A percentile compares a stretch with the other conserved stretches of the same genome.
phyloP scores from a whole-genome alignment of 2,113 vertebrate genomes.

The Benitochromis conjunctus region DNA sequence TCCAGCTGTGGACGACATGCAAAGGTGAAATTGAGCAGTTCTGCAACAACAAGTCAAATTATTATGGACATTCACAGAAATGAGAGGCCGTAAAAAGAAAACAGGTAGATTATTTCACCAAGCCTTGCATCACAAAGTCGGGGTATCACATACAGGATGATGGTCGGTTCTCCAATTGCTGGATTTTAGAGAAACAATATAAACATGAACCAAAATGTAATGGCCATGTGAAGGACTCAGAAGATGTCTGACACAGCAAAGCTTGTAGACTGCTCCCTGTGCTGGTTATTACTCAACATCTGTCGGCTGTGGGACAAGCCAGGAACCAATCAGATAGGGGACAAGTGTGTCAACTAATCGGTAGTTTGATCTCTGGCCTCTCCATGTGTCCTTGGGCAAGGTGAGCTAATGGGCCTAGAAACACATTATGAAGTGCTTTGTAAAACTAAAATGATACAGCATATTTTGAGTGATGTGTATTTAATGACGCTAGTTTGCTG shows the following conservation, averaged over 20 bases:
- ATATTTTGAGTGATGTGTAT: neutral
- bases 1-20: neutral
- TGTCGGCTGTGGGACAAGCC: neutral
- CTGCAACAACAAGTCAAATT: neutral
- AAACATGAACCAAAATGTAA: neutral
- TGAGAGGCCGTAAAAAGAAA: neutral
- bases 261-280: neutral
- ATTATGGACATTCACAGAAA: neutral
- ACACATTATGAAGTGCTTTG: neutral
- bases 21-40: neutral
- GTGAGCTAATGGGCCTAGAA: neutral
- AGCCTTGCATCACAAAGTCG: neutral
- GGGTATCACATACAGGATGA: neutral
- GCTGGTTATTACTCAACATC: neutral
- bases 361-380: neutral
- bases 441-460: neutral
- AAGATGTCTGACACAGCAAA: neutral
- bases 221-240: neutral
- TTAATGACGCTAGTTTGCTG: neutral
- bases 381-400: neutral
- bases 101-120: neutral
- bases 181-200: neutral
- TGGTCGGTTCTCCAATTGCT: neutral
- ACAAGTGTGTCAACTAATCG: neutral
- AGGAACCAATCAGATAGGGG: neutral